Percentiles rank a stretch among this genome's conserved stretches.
Conservation (phyloP, 1,140 invertebrate species). For the Sitobion miscanthi region DNA sequence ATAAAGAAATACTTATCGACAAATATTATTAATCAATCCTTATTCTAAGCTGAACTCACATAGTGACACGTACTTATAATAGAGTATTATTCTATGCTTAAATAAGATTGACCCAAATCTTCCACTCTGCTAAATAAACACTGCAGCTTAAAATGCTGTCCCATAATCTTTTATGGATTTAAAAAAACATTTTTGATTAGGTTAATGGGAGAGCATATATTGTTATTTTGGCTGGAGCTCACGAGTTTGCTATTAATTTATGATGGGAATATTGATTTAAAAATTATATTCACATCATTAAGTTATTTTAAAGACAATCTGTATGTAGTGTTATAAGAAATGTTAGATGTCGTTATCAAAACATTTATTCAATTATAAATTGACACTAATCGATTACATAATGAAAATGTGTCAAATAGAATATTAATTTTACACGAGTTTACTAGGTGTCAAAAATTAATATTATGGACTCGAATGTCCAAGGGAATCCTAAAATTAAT, state of each 20-base stretch:
- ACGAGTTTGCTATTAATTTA: not conserved
- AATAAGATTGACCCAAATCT: not conserved
- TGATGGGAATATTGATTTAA: not conserved
- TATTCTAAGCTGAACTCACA: not conserved
- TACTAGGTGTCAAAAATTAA: not conserved
- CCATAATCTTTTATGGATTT: not conserved
- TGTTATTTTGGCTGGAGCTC: not conserved
- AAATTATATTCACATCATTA: not conserved
- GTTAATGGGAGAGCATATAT: not conserved
- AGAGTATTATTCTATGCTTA: not conserved
- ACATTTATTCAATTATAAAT: not conserved
- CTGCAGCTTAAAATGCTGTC: not conserved
- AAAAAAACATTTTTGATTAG: not conserved
- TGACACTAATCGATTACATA: not conserved
- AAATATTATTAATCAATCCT: not conserved
- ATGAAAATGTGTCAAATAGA: not conserved
- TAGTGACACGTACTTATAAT: not conserved
- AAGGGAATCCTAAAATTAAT: not conserved
- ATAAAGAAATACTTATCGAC: not conserved
- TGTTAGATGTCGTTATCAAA: not conserved
- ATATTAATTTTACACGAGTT: not conserved
- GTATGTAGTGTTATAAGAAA: not conserved
- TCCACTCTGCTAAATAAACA: not conserved
- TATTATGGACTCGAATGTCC: not conserved
- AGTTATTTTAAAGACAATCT: not conserved